Base-by-base conservation (phyloP, 30 jellyfish, hydroid and myxozoan species). In the Hydractinia symbiolongicarpus region DNA sequence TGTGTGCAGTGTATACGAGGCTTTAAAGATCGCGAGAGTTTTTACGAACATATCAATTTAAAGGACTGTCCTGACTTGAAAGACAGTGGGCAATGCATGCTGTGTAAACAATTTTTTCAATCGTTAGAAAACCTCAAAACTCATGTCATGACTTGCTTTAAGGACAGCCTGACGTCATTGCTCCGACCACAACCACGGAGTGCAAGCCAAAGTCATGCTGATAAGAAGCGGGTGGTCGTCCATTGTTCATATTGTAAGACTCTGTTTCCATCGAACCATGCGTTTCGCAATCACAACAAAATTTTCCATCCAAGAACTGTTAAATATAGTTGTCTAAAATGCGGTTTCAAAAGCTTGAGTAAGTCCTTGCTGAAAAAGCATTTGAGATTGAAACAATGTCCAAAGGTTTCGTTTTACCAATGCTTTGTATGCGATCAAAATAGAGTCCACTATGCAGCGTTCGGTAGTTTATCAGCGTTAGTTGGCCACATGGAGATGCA, bases 361-460 rank as follows among this genome's bases (percentile, higher is more conserved):
- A 53, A 54, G 1, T 15, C 61, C 53, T 60, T 77, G 77, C 16
- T 77, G 82, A 77, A 66, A n/a, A 77, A 55, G 55, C 85, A 77
- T 60, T 21, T 77, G 8, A 66, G n/a, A 50, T 54, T 54, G 8
- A 9, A 15, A 6, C 9, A 19, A 14, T 77, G 85, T 77, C 30
- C 55, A 30, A 53, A 60, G 40, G 21, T 53, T 55, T 9, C 19
- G 9, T 51, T 9, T 7, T 76, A 19, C 53, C 57, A 49, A 5
- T 77, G 85, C 53, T 77, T 54, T 14, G 5, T 77, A 53, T 77
- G 85, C 53, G 79, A 77, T 77, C 77, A 55, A 60, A 77, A 55
- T 54, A 8, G 79, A 9, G 82, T 77, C 74, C 53, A 6, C 5
- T 54, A 15, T 55, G 66, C 85, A 0, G 79, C 54, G n/a, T 77